Evolutionary conservation across 2,113 vertebrate species (phyloP).

Genomic region (Illadopsis cleaveri): DNA sequence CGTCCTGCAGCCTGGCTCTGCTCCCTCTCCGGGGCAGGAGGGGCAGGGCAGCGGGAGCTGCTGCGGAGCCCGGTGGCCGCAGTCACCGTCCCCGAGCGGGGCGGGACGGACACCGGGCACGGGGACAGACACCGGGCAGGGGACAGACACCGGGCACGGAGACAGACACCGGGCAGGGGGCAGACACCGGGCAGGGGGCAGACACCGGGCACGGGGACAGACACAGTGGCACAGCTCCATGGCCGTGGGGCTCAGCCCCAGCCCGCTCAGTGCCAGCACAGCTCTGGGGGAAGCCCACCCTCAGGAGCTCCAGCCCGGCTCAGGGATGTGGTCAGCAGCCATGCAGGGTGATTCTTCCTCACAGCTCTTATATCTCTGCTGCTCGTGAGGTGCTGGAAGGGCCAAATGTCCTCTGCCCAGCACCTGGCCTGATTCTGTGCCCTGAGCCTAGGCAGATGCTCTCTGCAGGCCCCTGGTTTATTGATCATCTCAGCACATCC

Average conservation of each 20-base stretch:
- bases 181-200: rapidly evolving
- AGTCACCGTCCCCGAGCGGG: rapidly evolving
- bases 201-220: rapidly evolving
- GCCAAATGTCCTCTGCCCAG: too few species aligned
- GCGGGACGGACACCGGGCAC: rapidly evolving
- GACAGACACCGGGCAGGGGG: neutral
- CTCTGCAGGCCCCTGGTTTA: rapidly evolving
- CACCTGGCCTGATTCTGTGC: neutral
- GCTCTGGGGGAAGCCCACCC: neutral
- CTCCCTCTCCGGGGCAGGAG: neutral
- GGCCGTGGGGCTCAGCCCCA: neutral
- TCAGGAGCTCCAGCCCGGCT: rapidly evolving
- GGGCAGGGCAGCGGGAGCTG: neutral
- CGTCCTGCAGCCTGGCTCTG: neutral
- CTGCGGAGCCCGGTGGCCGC: neutral
- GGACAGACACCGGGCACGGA: rapidly evolving
- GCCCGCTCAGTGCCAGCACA: rapidly evolving
- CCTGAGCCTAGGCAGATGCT: neutral
- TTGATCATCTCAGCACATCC: rapidly evolving
- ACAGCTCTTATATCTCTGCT: neutral
- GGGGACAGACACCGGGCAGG: rapidly evolving
- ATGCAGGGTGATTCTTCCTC: rapidly evolving
- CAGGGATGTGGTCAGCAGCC: neutral
- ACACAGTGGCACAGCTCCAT: rapidly evolving
- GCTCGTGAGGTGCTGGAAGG: neutral